Evolutionary conservation across 2,888 invertebrate species (phyloP).

Genomic region (Stegana nigrithorax): DNA sequence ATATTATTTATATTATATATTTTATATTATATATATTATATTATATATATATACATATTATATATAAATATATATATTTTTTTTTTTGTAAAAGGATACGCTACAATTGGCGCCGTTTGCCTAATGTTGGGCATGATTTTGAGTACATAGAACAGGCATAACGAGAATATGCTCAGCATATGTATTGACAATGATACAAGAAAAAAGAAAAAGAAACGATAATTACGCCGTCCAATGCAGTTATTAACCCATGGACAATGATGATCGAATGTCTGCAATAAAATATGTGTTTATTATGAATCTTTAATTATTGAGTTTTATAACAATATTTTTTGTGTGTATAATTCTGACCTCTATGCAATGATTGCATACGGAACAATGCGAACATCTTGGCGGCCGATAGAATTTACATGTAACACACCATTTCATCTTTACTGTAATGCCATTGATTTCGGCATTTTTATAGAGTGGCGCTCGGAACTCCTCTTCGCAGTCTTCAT

Average conservation of each 20-base stretch:
- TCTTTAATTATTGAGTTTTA: background rate
- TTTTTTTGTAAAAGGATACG: slow-evolving; percentile 79
- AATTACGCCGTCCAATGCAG: slow-evolving; percentile 96
- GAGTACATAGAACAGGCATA: slow-evolving; percentile 93
- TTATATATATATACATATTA: background rate
- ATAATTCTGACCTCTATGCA: slow-evolving; percentile 90
- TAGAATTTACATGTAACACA: slow-evolving; percentile 99
- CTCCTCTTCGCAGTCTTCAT: slow-evolving; percentile 98
- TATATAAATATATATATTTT: no score
- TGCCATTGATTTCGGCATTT: slow-evolving; percentile 97
- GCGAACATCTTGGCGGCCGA: slow-evolving; percentile 97
- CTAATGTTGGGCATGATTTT: slow-evolving; percentile 84
- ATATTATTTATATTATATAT: no score
- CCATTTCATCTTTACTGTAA: slow-evolving; percentile 99
- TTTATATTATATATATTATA: no score
- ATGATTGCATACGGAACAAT: slow-evolving; percentile 99
- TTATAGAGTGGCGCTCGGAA: slow-evolving; percentile 96
- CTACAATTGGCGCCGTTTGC: slow-evolving; percentile 83
- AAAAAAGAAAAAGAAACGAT: slow-evolving; percentile 99
- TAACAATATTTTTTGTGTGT: background rate
- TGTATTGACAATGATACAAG: slow-evolving; percentile 95
- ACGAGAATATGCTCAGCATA: slow-evolving; percentile 96
- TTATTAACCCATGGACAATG: slow-evolving; percentile 99
- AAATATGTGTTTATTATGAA: no score
- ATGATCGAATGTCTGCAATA: slow-evolving; percentile 94